Evolutionary conservation across 2,113 vertebrate species (phyloP), one percentile per base, ranked within the genome.

Genomic region (Serilophus lunatus): DNA sequence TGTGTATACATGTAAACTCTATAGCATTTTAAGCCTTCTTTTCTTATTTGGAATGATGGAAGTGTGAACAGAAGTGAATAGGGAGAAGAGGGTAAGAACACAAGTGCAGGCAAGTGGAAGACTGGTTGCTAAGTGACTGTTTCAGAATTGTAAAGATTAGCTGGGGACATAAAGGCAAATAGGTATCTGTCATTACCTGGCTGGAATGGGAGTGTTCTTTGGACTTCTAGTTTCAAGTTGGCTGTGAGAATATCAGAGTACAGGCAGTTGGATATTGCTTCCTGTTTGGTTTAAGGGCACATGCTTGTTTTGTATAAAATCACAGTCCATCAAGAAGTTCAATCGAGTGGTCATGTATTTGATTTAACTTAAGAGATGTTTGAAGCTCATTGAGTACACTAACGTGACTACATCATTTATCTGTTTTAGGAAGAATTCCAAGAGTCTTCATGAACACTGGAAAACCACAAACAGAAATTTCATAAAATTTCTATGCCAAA

Each of bases 251-350:
- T 60, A 66, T 45, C 33, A 50, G 12, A 60, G 11, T 17, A 40
- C 5, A 74, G 17, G 3, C 5, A 12, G 7, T 28, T 3, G 2
- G 2, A 6, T 63, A 38, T 22, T 57, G 4, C 18, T 44, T 19
- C 16, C 14, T 59, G 7, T 44, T 63, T 44, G 16, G 19, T 66
- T 8, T 29, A 72, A 72, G 22, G 20, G 15, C 18, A 35, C 3
- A 14, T 66, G 17, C 5, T 44, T 57, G 14, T 3, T 14, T 47
- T 35, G 23, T 3, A 1, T 74, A 64, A 93, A 69, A 53, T 44
- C 28, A 53, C 12, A 40, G 4, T 72, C 13, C 44, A 59, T 42
- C 49, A 65, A 50, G 45, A 38, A 29, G 6, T 54, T 79, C 35
- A 23, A 6, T n/a, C 5, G 10, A 60, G 11, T 45, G 2, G 2